Evolutionary conservation across 1,140 invertebrate species (phyloP), one percentile per base, ranked within the genome.

Genomic region (Helicoverpa armigera): DNA sequence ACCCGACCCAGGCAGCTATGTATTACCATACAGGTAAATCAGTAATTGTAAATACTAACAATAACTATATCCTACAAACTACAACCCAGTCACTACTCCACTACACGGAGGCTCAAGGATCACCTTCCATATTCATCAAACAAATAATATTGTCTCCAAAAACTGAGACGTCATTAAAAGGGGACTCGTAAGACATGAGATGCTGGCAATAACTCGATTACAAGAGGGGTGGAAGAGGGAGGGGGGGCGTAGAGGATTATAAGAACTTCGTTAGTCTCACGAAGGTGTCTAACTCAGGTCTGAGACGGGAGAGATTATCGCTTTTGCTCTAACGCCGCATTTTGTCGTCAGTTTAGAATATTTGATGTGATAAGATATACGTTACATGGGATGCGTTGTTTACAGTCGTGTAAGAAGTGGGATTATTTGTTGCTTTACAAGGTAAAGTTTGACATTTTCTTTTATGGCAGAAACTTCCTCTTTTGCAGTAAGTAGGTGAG

Each of bases 181-280:
- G 86, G 82, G 86, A 87, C 82, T 85, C 85, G 87, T 87, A 89
- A 90, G 90, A 90, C 88, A 90, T 84, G 89, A 90, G 89, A 92
- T 92, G 87, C 89, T 87, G 89, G 89, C 89, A 89, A 92, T 94
- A 94, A 94, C 90, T 91, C 87, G 86, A 92, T 94, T 94, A 94
- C 86, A 78, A 81, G 85, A 84, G 87, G 69, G 80, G 72, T 73
- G 65, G 4, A 82, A 80, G 85, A 82, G 80, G 85, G 83, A 76
- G 85, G 73, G 81, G 84, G 77, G 86, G 86, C 82, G 88, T 84
- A 85, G 84, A 85, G 88, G 92, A 92, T 92, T 94, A 92, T 89
- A 91, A 92, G 92, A 92, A 94, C 92, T 94, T 94, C 90, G 92
- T 92, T 92, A 94, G 90, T 88, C 91, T 92, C 88, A 85, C 90